These are phyloP conservation scores for Macrophya annulata DNA, from an alignment of 2,888 invertebrate genomes.

Conservation along the genomic window DNA sequence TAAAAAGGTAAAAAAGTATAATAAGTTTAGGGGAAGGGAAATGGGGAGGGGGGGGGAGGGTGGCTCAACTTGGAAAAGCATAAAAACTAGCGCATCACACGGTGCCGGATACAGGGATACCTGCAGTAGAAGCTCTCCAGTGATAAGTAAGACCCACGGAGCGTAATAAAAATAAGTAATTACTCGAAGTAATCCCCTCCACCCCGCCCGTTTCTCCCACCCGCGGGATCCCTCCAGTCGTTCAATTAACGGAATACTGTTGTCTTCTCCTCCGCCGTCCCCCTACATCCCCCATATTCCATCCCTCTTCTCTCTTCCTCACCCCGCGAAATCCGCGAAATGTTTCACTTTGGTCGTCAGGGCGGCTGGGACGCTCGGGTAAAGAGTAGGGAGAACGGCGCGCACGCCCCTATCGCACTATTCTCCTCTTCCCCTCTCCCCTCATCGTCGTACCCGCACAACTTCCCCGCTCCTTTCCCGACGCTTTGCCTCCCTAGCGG, in stretches of 20 bases:
- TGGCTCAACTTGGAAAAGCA: neutral
- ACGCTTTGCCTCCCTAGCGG: conserved; percentile 49
- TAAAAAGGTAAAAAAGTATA: too few species aligned
- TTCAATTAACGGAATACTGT: conserved; percentile 77
- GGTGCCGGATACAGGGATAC: conserved; percentile 24
- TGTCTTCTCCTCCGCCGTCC: conserved; percentile 62
- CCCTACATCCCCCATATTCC: conserved; percentile 61
- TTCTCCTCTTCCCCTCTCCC: conserved; percentile 55
- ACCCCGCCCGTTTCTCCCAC: conserved; percentile 55
- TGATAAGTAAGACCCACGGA: conserved; percentile 53
- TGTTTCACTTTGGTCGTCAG: conserved; percentile 74
- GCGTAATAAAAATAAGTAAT: conserved; percentile 79
- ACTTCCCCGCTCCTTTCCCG: neutral
- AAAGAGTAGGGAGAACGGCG: conserved; percentile 56
- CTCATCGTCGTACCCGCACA: conserved; percentile 61
- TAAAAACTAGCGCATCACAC: conserved; percentile 28
- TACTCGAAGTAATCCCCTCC: conserved; percentile 77
- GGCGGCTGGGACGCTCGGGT: conserved; percentile 61
- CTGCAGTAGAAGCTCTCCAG: conserved; percentile 45
- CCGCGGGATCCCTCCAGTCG: conserved; percentile 70
- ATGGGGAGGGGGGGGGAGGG: neutral
- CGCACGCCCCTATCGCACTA: conserved; percentile 62
- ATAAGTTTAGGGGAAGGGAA: neutral
- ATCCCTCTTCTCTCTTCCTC: conserved; percentile 62
- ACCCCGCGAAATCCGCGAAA: conserved; percentile 76